Evolutionary conservation across 1,140 invertebrate genomes (phyloP), one percentile per base, ranked within the genome.

Genomic region (Drepana arcuata): DNA sequence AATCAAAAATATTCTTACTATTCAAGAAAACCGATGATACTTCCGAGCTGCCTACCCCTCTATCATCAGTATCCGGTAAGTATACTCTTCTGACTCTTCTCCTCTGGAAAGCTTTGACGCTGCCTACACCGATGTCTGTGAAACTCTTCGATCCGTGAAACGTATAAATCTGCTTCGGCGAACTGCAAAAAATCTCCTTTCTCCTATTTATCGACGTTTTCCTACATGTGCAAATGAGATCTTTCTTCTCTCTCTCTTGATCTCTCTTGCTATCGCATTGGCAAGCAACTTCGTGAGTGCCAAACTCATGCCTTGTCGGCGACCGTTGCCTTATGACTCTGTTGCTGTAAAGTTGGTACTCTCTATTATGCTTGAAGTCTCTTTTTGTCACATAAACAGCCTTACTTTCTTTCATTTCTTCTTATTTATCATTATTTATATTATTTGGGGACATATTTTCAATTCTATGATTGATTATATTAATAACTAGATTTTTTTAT

Each of bases 371-470:
- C 21, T 34, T 46, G 21, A 36, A 36, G 34, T 54, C 41, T 26
- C 39, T 28, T 35, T 47, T 59, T 9, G 48, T 45, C 3, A 66
- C 48, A 48, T 58, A 42, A 26, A 60, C 50, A 44, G 34, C 59
- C 60, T 60, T 63, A 29, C 37, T 61, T 46, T 56, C 45, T 59
- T 60, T 73, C 72, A 77, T 77, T 64, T 69, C 67, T 71, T 72
- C 56, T 67, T 73, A 55, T 63, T 52, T 68, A 69, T 61, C 68
- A 72, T 72, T 47, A 55, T 67, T 58, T 21, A 37, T 47, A 6
- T 6, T 10, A 26, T 26, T 26, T 26, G 18, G 18, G n/a, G n/a
- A n/a, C n/a, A n/a, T n/a, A n/a, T n/a, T n/a, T n/a, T n/a, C n/a
- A n/a, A n/a, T n/a, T n/a, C n/a, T n/a, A n/a, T n/a, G n/a, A n/a